These are phyloP conservation scores for Artibeus lituratus DNA, from an alignment of 2,797 vertebrate genomes.

Conservation along the genomic window DNA sequence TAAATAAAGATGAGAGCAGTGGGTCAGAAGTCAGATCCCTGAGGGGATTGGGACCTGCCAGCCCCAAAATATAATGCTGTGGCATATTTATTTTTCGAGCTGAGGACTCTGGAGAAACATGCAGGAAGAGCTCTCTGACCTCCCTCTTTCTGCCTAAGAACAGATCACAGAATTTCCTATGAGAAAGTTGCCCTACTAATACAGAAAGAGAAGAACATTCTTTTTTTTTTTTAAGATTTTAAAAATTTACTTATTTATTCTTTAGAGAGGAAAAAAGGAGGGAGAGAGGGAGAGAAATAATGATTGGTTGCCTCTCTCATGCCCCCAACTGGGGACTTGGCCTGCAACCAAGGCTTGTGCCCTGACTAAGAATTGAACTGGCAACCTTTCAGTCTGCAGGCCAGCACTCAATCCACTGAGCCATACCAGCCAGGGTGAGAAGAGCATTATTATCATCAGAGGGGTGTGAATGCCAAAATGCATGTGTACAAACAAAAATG, in stretches of 20 bases:
- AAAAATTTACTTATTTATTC: too few relatives aligned
- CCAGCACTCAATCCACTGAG: too few relatives aligned
- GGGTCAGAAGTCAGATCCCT: not conserved
- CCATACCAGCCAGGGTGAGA: not conserved
- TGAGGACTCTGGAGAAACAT: not conserved
- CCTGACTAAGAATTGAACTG: too few relatives aligned
- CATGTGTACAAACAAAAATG: not conserved
- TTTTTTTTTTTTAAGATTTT: too few relatives aligned
- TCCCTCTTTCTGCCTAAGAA: not conserved
- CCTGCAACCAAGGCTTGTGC: too few relatives aligned
- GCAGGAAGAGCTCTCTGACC: not conserved
- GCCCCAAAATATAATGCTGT: not conserved
- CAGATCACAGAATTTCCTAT: not conserved
- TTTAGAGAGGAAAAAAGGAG: too few relatives aligned
- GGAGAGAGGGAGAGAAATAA: too few relatives aligned
- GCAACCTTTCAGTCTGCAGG: too few relatives aligned
- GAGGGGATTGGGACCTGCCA: not conserved
- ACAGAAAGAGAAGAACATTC: not conserved
- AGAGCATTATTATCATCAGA: not conserved
- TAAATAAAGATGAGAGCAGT: not conserved
- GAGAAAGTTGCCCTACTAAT: not conserved
- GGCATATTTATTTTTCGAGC: not conserved
- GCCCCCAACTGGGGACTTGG: too few relatives aligned
- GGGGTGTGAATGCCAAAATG: not conserved
- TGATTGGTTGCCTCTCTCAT: too few relatives aligned